Conservation (phyloP, 2,888 invertebrate species). For the Neoaliturus tenellus region DNA sequence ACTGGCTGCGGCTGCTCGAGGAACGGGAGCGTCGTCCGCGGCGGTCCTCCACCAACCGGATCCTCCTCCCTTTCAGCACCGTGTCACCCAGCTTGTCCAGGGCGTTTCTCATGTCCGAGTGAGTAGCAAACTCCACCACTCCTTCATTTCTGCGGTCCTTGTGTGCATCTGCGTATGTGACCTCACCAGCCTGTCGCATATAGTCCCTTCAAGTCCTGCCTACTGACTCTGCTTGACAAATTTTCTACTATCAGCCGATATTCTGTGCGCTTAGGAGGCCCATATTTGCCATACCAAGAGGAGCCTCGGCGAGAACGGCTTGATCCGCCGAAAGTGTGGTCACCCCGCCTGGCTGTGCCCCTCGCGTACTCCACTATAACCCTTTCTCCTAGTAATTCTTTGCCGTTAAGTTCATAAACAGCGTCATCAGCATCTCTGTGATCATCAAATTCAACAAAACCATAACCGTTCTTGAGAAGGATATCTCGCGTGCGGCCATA, state of each 20-base stretch:
- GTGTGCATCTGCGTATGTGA: slow-evolving; percentile 99
- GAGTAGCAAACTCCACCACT: slow-evolving; percentile 97
- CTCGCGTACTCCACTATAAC: slow-evolving; percentile 93
- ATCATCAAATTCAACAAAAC: slow-evolving; percentile 96
- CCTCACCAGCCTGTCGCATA: slow-evolving; percentile 99
- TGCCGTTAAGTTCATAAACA: slow-evolving; percentile 98
- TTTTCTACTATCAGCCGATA: slow-evolving; percentile 98
- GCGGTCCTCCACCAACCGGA: slow-evolving; percentile 93
- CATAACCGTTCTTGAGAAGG: slow-evolving; percentile 89
- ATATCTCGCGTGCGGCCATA: slow-evolving; percentile 87
- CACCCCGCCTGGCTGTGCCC: slow-evolving; percentile 80
- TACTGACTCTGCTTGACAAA: slow-evolving; percentile 98
- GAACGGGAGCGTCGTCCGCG: slow-evolving; percentile 72
- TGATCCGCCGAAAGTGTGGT: slow-evolving; percentile 80
- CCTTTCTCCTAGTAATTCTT: slow-evolving; percentile 96
- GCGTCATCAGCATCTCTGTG: slow-evolving; percentile 99
- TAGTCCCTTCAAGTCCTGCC: slow-evolving; percentile 99
- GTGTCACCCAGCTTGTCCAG: slow-evolving; percentile 97
- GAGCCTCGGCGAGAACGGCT: slow-evolving; percentile 75
- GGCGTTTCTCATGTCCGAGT: slow-evolving; percentile 97
- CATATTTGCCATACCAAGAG: slow-evolving; percentile 89
- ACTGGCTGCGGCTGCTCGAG: slow-evolving; percentile 83
- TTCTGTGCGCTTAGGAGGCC: slow-evolving; percentile 98
- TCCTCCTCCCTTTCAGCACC: slow-evolving; percentile 96
- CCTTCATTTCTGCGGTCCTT: slow-evolving; percentile 96